Conservation (phyloP, 2,888 invertebrate species). For the Taphrorychus bicolor region DNA sequence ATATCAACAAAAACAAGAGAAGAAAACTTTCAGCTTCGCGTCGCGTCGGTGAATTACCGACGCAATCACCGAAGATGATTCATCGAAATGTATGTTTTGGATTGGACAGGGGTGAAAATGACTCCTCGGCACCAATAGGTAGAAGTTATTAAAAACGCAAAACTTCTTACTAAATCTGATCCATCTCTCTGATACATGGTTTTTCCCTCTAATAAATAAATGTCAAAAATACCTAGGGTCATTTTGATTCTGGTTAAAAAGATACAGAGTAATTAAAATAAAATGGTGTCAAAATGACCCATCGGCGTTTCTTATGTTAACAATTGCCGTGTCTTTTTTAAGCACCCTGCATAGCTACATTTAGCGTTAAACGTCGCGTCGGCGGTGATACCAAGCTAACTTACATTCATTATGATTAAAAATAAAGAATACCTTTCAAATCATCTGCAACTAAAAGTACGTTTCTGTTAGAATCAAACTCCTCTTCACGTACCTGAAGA, state of each 20-base stretch:
- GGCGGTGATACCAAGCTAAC: no score
- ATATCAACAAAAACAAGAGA: background rate
- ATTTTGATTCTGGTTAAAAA: background rate
- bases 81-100: background rate
- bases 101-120: background rate
- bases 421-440: no score
- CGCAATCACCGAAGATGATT: no score
- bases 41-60: background rate
- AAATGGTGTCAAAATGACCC: background rate
- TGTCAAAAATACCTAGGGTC: background rate
- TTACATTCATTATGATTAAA: no score
- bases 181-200: background rate
- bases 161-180: background rate
- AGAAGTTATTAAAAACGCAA: background rate
- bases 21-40: background rate
- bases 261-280: background rate
- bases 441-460: background rate
- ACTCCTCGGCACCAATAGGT: background rate
- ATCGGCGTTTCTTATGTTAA: background rate
- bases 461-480: constrained; percentile 51
- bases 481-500: constrained; percentile 54
- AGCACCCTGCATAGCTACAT: no score
- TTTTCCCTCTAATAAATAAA: background rate
- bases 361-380: no score
- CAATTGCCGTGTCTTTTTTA: no score